Conservation (phyloP, 2,888 invertebrate species). For the Rugalucina vietnamica region DNA sequence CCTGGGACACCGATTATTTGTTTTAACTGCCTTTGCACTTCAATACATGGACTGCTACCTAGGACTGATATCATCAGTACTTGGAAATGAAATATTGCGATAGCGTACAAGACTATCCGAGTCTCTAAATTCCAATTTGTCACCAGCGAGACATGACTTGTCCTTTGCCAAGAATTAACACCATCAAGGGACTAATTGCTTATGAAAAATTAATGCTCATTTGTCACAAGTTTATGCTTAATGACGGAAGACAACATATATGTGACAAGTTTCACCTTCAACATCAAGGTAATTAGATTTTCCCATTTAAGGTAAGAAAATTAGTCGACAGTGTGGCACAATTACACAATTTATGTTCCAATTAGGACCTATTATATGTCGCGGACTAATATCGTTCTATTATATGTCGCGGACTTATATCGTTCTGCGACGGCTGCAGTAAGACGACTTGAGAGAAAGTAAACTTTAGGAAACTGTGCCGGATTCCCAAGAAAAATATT, state of each 20-base stretch:
- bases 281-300: conserved; percentile 54
- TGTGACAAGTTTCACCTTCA: conserved; percentile 48
- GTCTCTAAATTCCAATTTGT: not conserved
- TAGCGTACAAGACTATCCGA: too few species aligned
- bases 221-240: conserved; percentile 45
- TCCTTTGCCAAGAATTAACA: not conserved
- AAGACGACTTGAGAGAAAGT: too few species aligned
- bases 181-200: conserved; percentile 52
- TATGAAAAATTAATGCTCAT: conserved; percentile 63
- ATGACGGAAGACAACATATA: conserved; percentile 50
- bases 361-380: conserved; percentile 54
- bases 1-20: too few species aligned
- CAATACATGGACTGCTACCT: too few species aligned
- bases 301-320: conserved; percentile 58
- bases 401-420: too few species aligned
- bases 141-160: not conserved
- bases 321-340: conserved; percentile 49
- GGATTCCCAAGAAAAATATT: too few species aligned
- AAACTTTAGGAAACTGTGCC: too few species aligned
- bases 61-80: too few species aligned
- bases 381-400: conserved; percentile 47
- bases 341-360: conserved; percentile 60
- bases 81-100: too few species aligned
- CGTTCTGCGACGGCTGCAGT: too few species aligned
- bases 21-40: too few species aligned